Evolutionary conservation across 1,140 invertebrate species (phyloP).

Genomic region (Contarinia nasturtii): DNA sequence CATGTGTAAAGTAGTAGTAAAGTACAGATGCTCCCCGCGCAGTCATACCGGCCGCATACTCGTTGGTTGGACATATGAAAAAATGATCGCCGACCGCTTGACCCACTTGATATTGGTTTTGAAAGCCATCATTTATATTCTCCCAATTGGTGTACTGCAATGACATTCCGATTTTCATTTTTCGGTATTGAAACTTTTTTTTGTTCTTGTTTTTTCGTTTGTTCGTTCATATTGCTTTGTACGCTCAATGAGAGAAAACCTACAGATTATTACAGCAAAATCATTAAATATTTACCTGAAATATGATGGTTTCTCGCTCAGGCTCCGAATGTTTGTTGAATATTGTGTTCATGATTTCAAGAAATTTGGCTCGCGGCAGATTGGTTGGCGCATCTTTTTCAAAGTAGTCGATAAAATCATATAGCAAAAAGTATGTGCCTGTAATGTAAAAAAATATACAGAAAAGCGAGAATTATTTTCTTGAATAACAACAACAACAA

Average conservation of each 20-base stretch:
- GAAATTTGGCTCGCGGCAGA: slow-evolving; percentile 61
- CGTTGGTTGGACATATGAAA: slow-evolving; percentile 82
- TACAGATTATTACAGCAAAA: neutral
- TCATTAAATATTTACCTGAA: slow-evolving; percentile 44
- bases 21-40: slow-evolving; percentile 65
- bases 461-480: too few relatives aligned
- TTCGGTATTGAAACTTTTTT: neutral
- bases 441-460: slow-evolving; percentile 25
- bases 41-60: slow-evolving; percentile 69
- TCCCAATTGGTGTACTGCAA: slow-evolving; percentile 85
- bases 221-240: too few relatives aligned
- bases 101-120: slow-evolving; percentile 69
- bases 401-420: slow-evolving; percentile 80
- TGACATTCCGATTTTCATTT: neutral
- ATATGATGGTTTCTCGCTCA: slow-evolving; percentile 73
- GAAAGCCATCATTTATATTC: slow-evolving; percentile 53
- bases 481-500: too few relatives aligned
- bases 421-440: slow-evolving; percentile 81
- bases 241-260: neutral
- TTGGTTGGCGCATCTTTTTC: slow-evolving; percentile 66
- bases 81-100: slow-evolving; percentile 84
- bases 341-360: slow-evolving; percentile 69
- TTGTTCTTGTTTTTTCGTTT: neutral
- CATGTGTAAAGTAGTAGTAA: slow-evolving; percentile 86
- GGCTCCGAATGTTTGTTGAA: slow-evolving; percentile 69